Evolutionary conservation across 2,113 vertebrate species (phyloP).

Genomic region (Telmatochromis bifrenatus): DNA sequence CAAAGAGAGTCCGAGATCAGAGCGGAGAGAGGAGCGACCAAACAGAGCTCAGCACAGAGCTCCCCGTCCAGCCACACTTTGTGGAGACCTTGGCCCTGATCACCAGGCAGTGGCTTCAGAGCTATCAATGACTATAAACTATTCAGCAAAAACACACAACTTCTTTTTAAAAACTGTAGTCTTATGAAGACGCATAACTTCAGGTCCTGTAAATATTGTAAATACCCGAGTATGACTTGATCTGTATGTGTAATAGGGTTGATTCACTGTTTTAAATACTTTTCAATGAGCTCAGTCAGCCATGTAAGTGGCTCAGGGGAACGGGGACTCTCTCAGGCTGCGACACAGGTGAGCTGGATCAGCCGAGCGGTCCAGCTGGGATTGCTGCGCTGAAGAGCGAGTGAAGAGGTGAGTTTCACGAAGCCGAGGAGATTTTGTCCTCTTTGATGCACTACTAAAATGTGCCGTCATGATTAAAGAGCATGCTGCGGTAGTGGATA

Average conservation of each 20-base stretch:
- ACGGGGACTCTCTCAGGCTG: neutral
- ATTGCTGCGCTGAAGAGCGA: neutral
- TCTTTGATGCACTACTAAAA: neutral
- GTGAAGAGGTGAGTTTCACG: constrained; percentile 15
- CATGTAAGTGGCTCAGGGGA: neutral
- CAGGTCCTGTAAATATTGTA: constrained; percentile 38
- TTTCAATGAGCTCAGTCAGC: neutral
- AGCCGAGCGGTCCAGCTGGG: neutral
- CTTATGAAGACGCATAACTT: neutral
- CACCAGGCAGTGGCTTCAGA: neutral
- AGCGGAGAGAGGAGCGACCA: neutral
- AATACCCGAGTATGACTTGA: neutral
- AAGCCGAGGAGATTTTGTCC: neutral
- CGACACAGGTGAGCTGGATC: neutral
- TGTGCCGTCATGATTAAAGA: neutral
- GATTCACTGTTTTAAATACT: neutral
- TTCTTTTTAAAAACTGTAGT: neutral
- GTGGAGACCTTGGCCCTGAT: constrained; percentile 1
- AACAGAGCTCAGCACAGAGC: no score
- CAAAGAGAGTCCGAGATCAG: neutral
- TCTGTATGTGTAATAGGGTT: neutral
- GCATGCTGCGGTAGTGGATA: neutral
- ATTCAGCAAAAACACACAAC: neutral
- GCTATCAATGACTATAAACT: neutral
- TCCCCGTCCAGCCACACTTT: neutral